Base-by-base conservation (phyloP, 2,797 vertebrate genomes). In the Lithobates sylvaticus region DNA sequence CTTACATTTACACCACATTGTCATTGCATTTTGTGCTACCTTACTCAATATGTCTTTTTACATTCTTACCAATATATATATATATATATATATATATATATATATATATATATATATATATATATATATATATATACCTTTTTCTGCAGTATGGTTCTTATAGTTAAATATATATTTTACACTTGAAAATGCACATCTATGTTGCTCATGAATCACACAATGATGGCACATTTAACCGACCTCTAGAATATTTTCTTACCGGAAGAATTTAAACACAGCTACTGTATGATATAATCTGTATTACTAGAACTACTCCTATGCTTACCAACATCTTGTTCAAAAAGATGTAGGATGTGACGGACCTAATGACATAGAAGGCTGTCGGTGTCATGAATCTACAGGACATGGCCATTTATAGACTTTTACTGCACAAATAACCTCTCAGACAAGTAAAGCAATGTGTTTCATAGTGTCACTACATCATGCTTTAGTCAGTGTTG, bases 401-500 rank as follows among this genome's bases (percentile, higher is more conserved):
- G 76, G 70, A 84, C 81, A 87, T 67, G 67, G 65, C 64, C 81
- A 80, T 87, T 87, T 87, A 87, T 84, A 87, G 81, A 80, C 86
- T 84, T 84, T 75, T 74, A 76, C 64, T 84, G 86, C 76, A 76
- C 81, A 87, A 84, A 87, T 87, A 87, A 76, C 76, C 76, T 76
- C 81, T 76, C 73, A 84, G 58, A 76, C 81, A 80, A 84, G 76
- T 78, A 80, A 87, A 82, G 81, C 76, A 84, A 50, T 87, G 81
- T n/a, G 71, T 87, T 84, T 84, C 81, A 79, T 58, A 80, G 81
- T 79, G 82, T 87, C 86, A 84, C 81, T 87, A 87, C 81, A 87
- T 87, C 86, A 87, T 87, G 86, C 86, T 87, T 84, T 80, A 84
- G 81, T 87, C 86, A 84, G 81, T 79, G 81, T 87, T 84, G 86